Conservation (phyloP, 2,888 invertebrate species). For the Teleiodes luculella region DNA sequence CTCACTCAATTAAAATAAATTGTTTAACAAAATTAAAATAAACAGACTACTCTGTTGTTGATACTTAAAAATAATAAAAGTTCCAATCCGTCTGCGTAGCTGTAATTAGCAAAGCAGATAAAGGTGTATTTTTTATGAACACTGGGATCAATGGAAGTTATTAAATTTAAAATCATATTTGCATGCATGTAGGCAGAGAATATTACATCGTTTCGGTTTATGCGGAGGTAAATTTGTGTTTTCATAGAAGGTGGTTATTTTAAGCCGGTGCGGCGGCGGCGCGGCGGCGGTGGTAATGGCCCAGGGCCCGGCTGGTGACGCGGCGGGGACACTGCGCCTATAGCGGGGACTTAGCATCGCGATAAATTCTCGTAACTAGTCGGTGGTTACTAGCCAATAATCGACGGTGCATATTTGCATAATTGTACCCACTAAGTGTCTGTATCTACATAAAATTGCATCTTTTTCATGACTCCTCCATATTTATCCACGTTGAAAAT, state of each 20-base stretch:
- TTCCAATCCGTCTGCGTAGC: no score
- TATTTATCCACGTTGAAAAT: conserved; percentile 59
- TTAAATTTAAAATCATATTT: conserved; percentile 8
- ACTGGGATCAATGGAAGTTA: neutral
- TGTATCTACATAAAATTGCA: conserved; percentile 73
- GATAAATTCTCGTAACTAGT: conserved; percentile 67
- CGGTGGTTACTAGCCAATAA: conserved; percentile 69
- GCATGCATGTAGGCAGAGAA: neutral
- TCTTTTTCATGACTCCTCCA: conserved; percentile 64
- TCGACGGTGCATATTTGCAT: conserved; percentile 69
- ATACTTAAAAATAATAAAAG: no score
- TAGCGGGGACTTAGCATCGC: conserved; percentile 33
- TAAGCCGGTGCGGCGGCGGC: no score
- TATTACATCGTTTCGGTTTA: conserved; percentile 3
- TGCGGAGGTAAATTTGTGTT: neutral
- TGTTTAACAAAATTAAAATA: no score
- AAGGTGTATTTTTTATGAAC: neutral
- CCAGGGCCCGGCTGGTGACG: neutral
- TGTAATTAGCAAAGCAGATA: no score
- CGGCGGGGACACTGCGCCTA: conserved; percentile 22
- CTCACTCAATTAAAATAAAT: no score
- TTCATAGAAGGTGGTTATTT: conserved; percentile 8
- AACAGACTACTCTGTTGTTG: no score
- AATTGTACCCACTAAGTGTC: conserved; percentile 71
- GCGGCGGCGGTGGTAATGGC: neutral